phyloP scores from a whole-genome alignment of 1,140 invertebrate species.

The Cryptotermes secundus region DNA sequence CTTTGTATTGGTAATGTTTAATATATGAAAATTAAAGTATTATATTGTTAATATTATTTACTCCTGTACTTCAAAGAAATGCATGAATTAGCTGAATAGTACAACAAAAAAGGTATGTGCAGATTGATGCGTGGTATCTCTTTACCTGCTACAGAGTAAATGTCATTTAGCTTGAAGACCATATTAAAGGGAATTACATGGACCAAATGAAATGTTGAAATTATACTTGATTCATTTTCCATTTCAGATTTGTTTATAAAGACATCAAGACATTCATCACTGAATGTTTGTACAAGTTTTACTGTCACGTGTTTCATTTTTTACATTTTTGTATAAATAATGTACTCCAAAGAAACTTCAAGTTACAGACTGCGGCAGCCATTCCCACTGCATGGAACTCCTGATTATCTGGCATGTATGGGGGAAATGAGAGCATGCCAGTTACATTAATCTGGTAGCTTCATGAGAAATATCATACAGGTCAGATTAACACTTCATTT shows the following conservation, averaged over 20 bases:
- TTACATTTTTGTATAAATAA: neutral
- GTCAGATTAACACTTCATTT: too few species aligned
- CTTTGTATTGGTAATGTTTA: conserved; percentile 29
- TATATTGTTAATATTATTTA: conserved; percentile 20
- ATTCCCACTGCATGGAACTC: too few species aligned
- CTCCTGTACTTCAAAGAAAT: neutral
- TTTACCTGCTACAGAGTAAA: neutral
- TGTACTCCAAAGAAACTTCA: neutral
- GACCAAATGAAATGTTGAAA: neutral
- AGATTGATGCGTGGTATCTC: neutral
- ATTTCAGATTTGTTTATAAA: neutral
- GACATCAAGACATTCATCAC: neutral
- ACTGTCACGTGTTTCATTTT: neutral
- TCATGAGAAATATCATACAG: too few species aligned
- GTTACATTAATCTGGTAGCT: too few species aligned
- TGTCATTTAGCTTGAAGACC: neutral
- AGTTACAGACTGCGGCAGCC: too few species aligned
- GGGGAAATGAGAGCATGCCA: too few species aligned
- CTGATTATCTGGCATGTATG: too few species aligned
- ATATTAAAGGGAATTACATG: neutral
- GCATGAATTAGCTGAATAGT: neutral
- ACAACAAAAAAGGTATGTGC: neutral
- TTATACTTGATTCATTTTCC: neutral
- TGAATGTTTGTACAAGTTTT: neutral
- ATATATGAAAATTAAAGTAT: conserved; percentile 23